Evolutionary conservation across 2,113 vertebrate species (phyloP).

Genomic region (Lepus americanus): DNA sequence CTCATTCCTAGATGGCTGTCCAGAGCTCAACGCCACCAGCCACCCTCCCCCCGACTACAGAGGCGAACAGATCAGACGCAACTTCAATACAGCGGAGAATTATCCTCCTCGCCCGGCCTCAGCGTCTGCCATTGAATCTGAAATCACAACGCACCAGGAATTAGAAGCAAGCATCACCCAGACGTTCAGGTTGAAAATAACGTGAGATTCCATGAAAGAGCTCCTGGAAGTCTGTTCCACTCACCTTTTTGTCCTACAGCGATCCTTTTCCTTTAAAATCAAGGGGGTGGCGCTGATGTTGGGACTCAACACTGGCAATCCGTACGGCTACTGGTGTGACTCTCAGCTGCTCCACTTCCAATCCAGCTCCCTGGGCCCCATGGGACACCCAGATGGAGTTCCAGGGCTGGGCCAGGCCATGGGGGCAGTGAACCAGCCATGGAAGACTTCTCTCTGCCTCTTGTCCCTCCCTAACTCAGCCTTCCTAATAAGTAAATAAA

Average conservation of each 20-base stretch:
- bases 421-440: no score
- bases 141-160: no score
- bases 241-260: neutral
- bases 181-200: neutral
- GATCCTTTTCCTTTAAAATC: neutral
- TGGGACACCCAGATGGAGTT: no score
- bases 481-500: no score
- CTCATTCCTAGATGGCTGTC: constrained; percentile 65
- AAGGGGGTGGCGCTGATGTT: neutral
- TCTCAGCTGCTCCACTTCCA: no score
- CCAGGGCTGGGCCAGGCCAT: no score
- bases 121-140: neutral
- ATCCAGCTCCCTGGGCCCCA: no score
- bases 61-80: neutral
- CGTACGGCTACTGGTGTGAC: no score
- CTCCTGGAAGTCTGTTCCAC: rapidly evolving
- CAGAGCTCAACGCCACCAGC: neutral
- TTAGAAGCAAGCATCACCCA: neutral
- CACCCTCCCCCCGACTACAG: neutral
- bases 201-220: neutral
- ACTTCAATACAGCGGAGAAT: neutral
- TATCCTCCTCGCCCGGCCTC: neutral
- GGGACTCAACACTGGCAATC: no score
- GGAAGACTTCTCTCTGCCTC: no score
- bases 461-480: no score